Evolutionary conservation across 2,113 vertebrate species (phyloP).

Genomic region (Apus apus): DNA sequence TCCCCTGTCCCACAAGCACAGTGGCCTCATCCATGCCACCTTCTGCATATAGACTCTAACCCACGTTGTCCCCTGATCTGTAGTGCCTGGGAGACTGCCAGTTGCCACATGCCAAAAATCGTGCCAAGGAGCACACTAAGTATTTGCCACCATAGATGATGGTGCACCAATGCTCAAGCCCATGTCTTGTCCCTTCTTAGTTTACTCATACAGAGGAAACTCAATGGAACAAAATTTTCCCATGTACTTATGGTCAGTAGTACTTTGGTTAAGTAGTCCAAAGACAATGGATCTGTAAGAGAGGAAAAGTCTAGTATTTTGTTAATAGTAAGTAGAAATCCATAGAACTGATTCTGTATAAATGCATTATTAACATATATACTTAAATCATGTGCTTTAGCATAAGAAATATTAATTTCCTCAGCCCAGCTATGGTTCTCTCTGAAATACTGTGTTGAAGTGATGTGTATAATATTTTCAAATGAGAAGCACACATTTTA

Average conservation of each 20-base stretch:
- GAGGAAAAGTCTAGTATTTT: neutral
- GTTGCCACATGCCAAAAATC: neutral
- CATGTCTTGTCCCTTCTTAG: neutral
- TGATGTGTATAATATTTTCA: conserved; percentile 10
- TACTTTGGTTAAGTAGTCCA: neutral
- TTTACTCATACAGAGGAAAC: neutral
- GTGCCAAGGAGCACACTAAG: neutral
- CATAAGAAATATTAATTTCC: neutral
- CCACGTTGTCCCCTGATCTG: neutral
- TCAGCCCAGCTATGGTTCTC: neutral
- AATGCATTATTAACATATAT: neutral
- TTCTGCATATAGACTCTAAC: neutral
- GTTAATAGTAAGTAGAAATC: neutral
- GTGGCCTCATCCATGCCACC: neutral
- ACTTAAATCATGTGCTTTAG: neutral
- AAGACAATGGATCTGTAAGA: neutral
- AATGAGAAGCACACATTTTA: conserved; percentile 22
- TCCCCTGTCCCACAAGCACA: neutral
- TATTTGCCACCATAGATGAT: neutral
- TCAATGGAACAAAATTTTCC: neutral
- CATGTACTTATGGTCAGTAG: neutral
- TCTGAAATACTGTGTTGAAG: neutral
- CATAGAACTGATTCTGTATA: neutral
- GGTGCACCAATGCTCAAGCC: neutral
- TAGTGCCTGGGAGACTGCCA: neutral